Conservation (phyloP, 2,113 vertebrate genomes). For the Petroica traversi region DNA sequence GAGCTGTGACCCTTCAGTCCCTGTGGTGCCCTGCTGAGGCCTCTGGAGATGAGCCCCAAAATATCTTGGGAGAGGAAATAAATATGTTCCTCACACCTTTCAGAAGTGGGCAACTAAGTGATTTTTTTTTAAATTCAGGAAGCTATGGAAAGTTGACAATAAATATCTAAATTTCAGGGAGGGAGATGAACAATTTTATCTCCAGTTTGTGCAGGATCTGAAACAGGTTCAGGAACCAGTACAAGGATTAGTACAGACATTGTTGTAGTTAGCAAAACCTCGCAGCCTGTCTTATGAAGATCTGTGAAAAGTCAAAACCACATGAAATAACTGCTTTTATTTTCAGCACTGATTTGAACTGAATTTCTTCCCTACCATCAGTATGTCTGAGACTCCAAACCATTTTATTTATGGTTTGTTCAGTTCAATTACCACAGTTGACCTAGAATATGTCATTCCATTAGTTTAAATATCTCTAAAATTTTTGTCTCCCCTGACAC, state of each 20-base stretch:
- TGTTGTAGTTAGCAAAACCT: background rate
- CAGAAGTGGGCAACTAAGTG: background rate
- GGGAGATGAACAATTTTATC: background rate
- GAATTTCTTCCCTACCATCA: background rate
- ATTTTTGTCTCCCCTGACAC: background rate
- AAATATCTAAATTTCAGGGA: background rate
- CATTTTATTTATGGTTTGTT: background rate
- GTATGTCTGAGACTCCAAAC: background rate
- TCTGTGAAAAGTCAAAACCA: background rate
- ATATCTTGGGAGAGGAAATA: background rate
- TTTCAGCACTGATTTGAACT: background rate
- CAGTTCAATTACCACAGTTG: background rate
- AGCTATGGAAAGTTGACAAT: background rate
- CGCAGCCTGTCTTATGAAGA: background rate
- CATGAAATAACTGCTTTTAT: background rate
- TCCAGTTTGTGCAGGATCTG: background rate
- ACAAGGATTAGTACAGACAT: background rate
- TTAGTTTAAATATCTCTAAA: background rate
- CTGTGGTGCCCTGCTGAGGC: rapidly evolving
- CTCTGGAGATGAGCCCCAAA: background rate
- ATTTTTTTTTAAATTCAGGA: background rate
- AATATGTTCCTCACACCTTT: background rate
- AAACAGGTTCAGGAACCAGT: background rate
- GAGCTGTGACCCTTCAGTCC: background rate
- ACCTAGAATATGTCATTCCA: background rate